These are phyloP conservation scores for Plagiodera versicolora DNA, from an alignment of 2,888 invertebrate species.

Conservation along the genomic window DNA sequence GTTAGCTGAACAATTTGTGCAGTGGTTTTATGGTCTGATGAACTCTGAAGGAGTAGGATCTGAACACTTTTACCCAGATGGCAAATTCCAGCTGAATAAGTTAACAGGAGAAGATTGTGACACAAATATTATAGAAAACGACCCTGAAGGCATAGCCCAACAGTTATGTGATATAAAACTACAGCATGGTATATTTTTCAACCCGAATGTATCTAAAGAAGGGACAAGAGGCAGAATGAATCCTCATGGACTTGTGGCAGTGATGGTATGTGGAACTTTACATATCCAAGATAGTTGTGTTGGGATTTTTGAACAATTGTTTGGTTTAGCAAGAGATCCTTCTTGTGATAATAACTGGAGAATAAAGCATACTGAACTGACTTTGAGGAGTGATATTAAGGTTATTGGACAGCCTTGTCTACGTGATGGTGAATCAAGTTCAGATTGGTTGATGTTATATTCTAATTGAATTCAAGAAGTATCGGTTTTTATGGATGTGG, in stretches of 20 bases:
- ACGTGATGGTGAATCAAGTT: conserved; percentile 44
- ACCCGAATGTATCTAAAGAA: conserved; percentile 61
- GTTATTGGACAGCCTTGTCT: conserved; percentile 40
- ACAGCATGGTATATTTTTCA: conserved; percentile 59
- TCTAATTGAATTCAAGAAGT: conserved; percentile 7
- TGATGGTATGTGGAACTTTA: conserved; percentile 66
- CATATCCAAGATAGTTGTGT: conserved; percentile 58
- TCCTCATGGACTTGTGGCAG: conserved; percentile 64
- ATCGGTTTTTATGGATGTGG: too few relatives aligned
- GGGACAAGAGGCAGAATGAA: conserved; percentile 63
- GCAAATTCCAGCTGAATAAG: conserved; percentile 50
- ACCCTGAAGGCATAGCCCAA: conserved; percentile 49
- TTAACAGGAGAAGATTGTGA: conserved; percentile 38
- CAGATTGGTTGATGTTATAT: conserved; percentile 38
- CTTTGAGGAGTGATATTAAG: conserved; percentile 51
- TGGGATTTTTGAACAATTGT: conserved; percentile 68
- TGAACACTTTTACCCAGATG: conserved; percentile 62
- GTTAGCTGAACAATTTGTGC: conserved; percentile 60
- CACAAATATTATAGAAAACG: conserved; percentile 42
- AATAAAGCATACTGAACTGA: conserved; percentile 61
- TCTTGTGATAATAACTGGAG: conserved; percentile 67
- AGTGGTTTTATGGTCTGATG: conserved; percentile 61
- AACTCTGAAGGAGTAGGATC: conserved; percentile 53
- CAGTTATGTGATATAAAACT: conserved; percentile 50
- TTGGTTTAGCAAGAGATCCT: conserved; percentile 66